Conservation (phyloP, 2,888 invertebrate species). For the Ecliptopera silaceata region DNA sequence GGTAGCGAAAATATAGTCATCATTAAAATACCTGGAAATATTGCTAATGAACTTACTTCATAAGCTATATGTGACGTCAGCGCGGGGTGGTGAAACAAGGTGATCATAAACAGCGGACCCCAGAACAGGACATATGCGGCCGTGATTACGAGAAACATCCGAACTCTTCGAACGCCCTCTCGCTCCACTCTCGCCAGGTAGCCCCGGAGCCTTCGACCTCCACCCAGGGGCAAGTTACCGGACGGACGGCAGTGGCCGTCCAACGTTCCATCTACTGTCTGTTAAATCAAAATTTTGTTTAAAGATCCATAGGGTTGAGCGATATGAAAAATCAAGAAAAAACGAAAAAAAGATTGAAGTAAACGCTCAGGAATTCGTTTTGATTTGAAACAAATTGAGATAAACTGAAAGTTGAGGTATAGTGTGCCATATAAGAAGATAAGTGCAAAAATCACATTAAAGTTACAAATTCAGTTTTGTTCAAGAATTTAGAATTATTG, state of each 20-base stretch:
- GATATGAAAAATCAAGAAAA: background rate
- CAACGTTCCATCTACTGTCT: conserved; percentile 74
- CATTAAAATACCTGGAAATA: no score
- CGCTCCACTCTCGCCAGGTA: conserved; percentile 90
- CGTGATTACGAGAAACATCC: conserved; percentile 93
- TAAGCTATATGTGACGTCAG: conserved; percentile 88
- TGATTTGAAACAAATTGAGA: no score
- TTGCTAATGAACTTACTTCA: conserved; percentile 80
- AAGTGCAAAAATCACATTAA: conserved; percentile 3
- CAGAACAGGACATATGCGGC: conserved; percentile 94
- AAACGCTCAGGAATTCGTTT: background rate
- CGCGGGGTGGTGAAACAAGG: conserved; percentile 89
- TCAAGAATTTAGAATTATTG: background rate
- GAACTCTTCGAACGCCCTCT: conserved; percentile 91
- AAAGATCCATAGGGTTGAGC: conserved; percentile 1
- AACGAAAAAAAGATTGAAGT: background rate
- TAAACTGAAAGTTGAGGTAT: background rate
- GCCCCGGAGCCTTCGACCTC: conserved; percentile 88
- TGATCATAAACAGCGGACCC: conserved; percentile 95
- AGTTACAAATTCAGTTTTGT: no score
- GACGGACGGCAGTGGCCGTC: conserved; percentile 63
- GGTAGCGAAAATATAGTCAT: no score
- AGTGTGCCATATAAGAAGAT: conserved; percentile 6
- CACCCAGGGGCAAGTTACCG: conserved; percentile 81
- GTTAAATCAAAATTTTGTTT: conserved; percentile 28